Base-by-base conservation (phyloP, 2,113 vertebrate species). In the Columbina picui region DNA sequence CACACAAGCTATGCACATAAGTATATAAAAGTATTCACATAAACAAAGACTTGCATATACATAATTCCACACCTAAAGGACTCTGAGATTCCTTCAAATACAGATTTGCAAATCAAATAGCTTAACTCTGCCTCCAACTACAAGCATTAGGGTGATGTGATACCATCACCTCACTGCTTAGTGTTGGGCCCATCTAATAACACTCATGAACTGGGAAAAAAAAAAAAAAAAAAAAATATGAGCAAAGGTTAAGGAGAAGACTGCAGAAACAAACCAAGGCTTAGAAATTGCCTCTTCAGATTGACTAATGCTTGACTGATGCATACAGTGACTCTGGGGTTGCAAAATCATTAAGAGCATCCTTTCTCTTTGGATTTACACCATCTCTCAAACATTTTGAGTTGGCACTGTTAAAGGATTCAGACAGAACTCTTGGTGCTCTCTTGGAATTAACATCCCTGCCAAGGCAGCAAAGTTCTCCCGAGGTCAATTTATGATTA, bases 401-500 rank as follows among this genome's bases (percentile, higher is more conserved):
- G 77, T 36, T 63, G n/a, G 57, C 11, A 22, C 27, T 84, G 26
- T 34, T 5, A 74, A 52, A 63, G 38, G 49, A 74, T 84, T 91
- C 25, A 18, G 65, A 86, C 50, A 38, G 89, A 92, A 87, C 36
- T 80, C 77, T 57, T 22, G 1, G 17, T 16, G 43, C 49, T 87
- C 57, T 92, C 79, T 76, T 25, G 56, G 71, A 94, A 84, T 36
- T 60, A 88, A 67, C 70, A 89, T 23, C 41, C 45, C n/a, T n/a
- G 64, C 15, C 71, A 71, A 88, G 38, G 63, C 55, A 93, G 75
- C 26, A 57, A 85, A 96, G 82, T 75, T 89, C 82, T 56, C 57
- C 96, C 95, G 84, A 98, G 96, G 96, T 94, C 95, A 97, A 8
- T 79, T 87, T 79, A 64, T 50, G 41, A 77, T 81, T 75, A 71